Evolutionary conservation across 2,797 vertebrate species (phyloP).

Genomic region (Eleutherodactylus coqui): DNA sequence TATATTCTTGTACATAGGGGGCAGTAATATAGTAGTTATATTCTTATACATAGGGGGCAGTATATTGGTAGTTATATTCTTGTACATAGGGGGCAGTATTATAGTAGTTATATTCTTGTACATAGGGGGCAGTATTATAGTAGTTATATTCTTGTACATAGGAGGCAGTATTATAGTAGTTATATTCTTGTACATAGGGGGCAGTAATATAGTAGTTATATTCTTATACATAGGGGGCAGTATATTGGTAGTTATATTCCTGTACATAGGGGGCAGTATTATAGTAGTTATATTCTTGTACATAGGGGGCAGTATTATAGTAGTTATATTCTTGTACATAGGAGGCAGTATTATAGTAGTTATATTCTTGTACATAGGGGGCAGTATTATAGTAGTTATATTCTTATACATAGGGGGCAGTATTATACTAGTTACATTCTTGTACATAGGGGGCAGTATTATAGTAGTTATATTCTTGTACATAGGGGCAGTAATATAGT

Average conservation of each 20-base stretch:
- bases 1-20: no score
- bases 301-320: neutral
- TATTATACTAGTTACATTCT: no score
- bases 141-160: constrained; percentile 4
- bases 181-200: neutral
- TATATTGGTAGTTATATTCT: constrained; percentile 1
- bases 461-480: no score
- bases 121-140: neutral
- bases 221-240: neutral
- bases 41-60: neutral
- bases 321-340: constrained; percentile 1
- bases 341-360: no score
- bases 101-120: constrained; percentile 11
- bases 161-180: neutral
- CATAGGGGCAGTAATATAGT: no score
- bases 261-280: neutral
- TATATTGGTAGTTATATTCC: neutral
- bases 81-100: neutral
- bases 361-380: no score
- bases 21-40: constrained; percentile 4
- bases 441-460: no score
- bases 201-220: neutral
- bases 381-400: constrained; percentile 6
- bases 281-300: no score
- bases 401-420: no score